A percentile compares a stretch with the other conserved stretches of the same genome.
These are phyloP conservation scores for Xyliphius kryptos DNA, from an alignment of 2,113 vertebrate species.

Conservation along the genomic window DNA sequence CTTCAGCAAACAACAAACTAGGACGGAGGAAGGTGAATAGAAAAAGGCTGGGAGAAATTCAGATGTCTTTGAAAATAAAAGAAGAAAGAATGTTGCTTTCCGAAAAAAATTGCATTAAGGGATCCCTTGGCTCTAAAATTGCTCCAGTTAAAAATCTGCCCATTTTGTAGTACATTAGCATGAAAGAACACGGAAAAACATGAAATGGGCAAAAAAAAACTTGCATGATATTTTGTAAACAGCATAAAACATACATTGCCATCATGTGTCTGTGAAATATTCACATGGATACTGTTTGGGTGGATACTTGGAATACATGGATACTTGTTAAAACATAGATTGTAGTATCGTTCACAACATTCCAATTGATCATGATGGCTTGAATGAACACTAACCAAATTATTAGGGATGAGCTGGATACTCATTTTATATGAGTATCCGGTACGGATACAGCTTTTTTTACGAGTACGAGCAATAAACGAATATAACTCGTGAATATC, in stretches of 20 bases:
- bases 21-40: conserved; percentile 1
- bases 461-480: no score
- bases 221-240: not conserved
- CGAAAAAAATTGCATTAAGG: conserved; percentile 30
- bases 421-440: no score
- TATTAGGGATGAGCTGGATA: no score
- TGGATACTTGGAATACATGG: no score
- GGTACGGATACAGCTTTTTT: no score
- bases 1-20: conserved; percentile 46
- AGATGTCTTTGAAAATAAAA: not conserved
- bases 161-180: conserved; percentile 1
- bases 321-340: not conserved
- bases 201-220: conserved; percentile 19
- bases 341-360: no score
- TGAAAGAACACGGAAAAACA: no score
- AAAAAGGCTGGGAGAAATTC: not conserved
- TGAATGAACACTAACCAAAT: no score
- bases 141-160: conserved; percentile 1
- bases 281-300: not conserved
- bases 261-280: not conserved
- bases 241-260: not conserved
- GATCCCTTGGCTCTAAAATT: conserved; percentile 29
- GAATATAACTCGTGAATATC: no score
- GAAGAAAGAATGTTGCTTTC: not conserved
- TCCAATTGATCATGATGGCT: no score